phyloP scores from a whole-genome alignment of 2,113 vertebrate species.

The Tapirus terrestris region DNA sequence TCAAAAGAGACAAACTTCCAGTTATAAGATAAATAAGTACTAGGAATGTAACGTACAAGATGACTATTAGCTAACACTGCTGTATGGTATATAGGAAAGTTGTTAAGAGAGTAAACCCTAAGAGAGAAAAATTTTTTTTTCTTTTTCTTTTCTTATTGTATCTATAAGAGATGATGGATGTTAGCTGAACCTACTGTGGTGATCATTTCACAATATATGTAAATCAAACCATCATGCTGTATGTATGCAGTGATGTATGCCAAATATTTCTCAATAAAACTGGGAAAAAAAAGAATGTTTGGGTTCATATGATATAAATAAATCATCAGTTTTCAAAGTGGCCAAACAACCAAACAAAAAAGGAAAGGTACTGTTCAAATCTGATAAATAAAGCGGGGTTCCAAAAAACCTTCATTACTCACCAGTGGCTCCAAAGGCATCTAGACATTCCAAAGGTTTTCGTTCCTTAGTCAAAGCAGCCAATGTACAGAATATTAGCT shows the following conservation, averaged over 20 bases:
- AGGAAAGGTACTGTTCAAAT: neutral
- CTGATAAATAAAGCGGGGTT: constrained; percentile 39
- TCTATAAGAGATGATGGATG: neutral
- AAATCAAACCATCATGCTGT: neutral
- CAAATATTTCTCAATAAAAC: neutral
- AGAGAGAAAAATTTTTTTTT: neutral
- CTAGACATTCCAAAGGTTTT: constrained; percentile 95
- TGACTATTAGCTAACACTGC: neutral
- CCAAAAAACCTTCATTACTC: constrained; percentile 63
- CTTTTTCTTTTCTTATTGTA: neutral
- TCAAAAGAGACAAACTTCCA: neutral
- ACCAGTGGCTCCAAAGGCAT: constrained; percentile 99
- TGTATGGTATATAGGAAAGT: neutral
- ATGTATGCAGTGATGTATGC: neutral
- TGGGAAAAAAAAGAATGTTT: neutral
- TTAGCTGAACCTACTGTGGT: neutral
- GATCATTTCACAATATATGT: neutral
- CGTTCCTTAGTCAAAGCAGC: constrained; percentile 93
- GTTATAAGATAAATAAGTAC: neutral
- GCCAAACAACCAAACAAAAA: neutral
- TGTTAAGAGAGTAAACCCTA: neutral
- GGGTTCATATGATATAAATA: neutral
- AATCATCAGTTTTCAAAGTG: neutral
- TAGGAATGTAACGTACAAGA: neutral
- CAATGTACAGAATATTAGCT: constrained; percentile 95